Base-by-base conservation (phyloP, 2,888 invertebrate species). In the Xanthorhoe spadicearia region DNA sequence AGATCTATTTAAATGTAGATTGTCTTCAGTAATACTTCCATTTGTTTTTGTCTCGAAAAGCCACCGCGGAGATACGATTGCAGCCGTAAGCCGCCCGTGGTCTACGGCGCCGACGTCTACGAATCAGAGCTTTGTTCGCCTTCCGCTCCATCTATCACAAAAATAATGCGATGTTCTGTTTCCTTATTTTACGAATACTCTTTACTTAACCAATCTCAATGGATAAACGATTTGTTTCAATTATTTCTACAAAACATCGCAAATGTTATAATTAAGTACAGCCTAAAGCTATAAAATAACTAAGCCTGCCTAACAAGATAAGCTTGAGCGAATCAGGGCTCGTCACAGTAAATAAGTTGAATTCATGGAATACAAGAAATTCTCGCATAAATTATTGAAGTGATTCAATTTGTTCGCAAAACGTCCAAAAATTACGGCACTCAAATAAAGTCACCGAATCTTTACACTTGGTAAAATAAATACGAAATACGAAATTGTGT, bases 1-100 rank as follows among this genome's bases (percentile, higher is more conserved):
- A 90, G 89, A 90, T 91, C 90, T 86, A 92, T 92, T 92, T 92
- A 92, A 92, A 92, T 92, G 92, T 87, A 92, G 91, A 92, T 92
- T 92, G 91, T 90, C 87, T 86, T 79, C 84, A 81, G 90, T 90
- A 92, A 92, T 91, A 91, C 92, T 90, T 90, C 89, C 91, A 92
- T 92, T 92, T 92, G 92, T 92, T 92, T 90, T 90, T 90, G 91
- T 90, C 87, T 87, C 82, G 72, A 76, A 79, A 82, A 85, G 84
- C 86, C 84, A 82, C 83, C 81, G 78, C 79, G 78, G 85, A 87
- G 88, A 89, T 89, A 87, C 88, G 87, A 81, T 81, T 84, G 76
- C 80, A 83, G 75, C 78, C 79, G 79, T 80, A 83, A 84, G 82
- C 85, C 81, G 82, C 83, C 87, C 80, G 87, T 80, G 89, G 84